Evolutionary conservation across 2,888 invertebrate species (phyloP).

Genomic region (Coenonympha arcania): DNA sequence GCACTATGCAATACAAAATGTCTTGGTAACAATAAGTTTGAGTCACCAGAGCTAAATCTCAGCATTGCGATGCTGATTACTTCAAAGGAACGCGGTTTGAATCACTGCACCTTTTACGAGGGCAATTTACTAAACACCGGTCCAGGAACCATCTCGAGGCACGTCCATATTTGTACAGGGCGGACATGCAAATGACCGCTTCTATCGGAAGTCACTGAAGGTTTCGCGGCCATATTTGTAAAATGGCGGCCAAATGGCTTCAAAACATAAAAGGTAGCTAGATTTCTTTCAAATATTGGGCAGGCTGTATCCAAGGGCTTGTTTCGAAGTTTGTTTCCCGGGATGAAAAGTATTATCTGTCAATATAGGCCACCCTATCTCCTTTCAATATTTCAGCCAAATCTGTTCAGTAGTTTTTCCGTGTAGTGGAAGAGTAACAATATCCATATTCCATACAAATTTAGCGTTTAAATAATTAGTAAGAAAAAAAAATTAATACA

Average conservation of each 20-base stretch:
- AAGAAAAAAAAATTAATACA: background rate
- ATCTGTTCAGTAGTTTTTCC: too few species aligned
- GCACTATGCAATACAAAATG: too few species aligned
- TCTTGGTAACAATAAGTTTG: too few species aligned
- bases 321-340: too few species aligned
- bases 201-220: conserved; percentile 58
- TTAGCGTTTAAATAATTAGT: too few species aligned
- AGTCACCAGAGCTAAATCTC: too few species aligned
- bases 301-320: background rate
- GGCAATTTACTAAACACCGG: conserved; percentile 25
- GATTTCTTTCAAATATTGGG: background rate
- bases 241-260: conserved; percentile 25
- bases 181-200: conserved; percentile 53
- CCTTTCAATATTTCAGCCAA: too few species aligned
- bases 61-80: background rate
- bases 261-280: conserved; percentile 21
- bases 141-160: conserved; percentile 35
- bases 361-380: too few species aligned
- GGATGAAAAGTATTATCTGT: too few species aligned
- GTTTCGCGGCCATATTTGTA: conserved; percentile 36
- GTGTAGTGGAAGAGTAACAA: too few species aligned
- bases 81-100: conserved; percentile 12
- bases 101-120: conserved; percentile 9
- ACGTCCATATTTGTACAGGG: conserved; percentile 38
- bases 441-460: too few species aligned